Evolutionary conservation across 37 sponge, comb jelly and placozoan species (phyloP).

Genomic region (Halisarca cf. caerulea): DNA sequence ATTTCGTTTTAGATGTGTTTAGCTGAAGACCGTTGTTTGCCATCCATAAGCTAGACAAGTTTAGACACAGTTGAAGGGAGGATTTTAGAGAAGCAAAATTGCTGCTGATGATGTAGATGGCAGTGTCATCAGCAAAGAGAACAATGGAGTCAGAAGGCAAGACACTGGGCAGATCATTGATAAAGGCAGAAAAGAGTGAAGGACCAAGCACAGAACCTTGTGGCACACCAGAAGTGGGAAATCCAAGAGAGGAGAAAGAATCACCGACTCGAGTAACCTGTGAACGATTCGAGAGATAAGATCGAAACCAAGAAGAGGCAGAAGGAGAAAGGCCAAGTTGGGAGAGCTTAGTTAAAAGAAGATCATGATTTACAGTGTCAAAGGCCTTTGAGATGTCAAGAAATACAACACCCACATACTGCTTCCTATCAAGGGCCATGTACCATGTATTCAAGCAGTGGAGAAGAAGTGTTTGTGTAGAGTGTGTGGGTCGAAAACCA

Average conservation of each 20-base stretch:
- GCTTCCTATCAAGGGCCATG: background rate
- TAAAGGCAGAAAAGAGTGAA: background rate
- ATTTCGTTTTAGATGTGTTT: background rate
- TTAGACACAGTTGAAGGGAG: background rate
- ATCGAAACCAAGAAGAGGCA: too few relatives aligned
- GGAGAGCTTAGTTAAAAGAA: background rate
- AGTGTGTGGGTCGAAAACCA: background rate
- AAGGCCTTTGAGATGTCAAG: background rate
- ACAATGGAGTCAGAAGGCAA: background rate
- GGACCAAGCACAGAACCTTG: background rate
- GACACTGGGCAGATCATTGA: background rate
- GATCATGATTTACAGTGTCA: background rate
- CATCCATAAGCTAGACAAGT: background rate
- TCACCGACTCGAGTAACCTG: background rate
- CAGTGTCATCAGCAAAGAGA: slow-evolving; percentile 1
- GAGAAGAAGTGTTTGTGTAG: background rate
- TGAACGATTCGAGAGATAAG: background rate
- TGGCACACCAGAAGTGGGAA: background rate
- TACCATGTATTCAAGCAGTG: background rate
- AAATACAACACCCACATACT: background rate
- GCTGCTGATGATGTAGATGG: background rate
- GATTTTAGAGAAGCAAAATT: background rate
- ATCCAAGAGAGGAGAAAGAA: background rate
- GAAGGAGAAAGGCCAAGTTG: too few relatives aligned
- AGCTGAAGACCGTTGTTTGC: background rate